Conservation (phyloP, 2,113 vertebrate genomes). For the Pterocles gutturalis region DNA sequence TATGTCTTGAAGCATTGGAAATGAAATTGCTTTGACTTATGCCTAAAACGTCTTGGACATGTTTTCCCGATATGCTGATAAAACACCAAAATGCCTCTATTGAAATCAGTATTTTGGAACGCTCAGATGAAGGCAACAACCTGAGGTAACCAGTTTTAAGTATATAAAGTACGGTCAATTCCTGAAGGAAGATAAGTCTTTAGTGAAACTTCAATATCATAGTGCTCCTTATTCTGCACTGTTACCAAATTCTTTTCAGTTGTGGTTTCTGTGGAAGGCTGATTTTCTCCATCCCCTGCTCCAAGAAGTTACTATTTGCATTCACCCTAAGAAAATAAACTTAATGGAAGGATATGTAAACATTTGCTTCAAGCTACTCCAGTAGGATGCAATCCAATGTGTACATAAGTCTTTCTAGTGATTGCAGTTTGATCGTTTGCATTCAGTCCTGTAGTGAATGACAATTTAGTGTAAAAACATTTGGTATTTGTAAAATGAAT, state of each 20-base stretch:
- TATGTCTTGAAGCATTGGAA: not conserved
- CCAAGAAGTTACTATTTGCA: constrained; percentile 44
- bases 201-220: not conserved
- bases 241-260: constrained; percentile 17
- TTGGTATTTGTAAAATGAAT: not conserved
- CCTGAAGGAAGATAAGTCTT: not conserved
- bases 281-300: constrained; percentile 25
- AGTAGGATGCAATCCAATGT: not conserved
- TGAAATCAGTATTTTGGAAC: not conserved
- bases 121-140: not conserved
- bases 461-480: not conserved
- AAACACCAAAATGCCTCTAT: not conserved
- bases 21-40: not conserved
- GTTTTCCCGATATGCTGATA: not conserved
- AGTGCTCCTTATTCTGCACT: not conserved
- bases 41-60: not conserved
- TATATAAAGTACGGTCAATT: not conserved
- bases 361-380: constrained; percentile 21
- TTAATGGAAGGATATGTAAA: constrained; percentile 37
- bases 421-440: constrained; percentile 26
- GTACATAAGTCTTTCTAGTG: constrained; percentile 14
- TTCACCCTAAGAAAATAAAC: constrained; percentile 52
- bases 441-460: constrained; percentile 14
- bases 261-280: constrained; percentile 20
- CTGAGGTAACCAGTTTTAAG: not conserved